Evolutionary conservation across 1,140 invertebrate genomes (phyloP).

Genomic region (Drosophila neocordata): DNA sequence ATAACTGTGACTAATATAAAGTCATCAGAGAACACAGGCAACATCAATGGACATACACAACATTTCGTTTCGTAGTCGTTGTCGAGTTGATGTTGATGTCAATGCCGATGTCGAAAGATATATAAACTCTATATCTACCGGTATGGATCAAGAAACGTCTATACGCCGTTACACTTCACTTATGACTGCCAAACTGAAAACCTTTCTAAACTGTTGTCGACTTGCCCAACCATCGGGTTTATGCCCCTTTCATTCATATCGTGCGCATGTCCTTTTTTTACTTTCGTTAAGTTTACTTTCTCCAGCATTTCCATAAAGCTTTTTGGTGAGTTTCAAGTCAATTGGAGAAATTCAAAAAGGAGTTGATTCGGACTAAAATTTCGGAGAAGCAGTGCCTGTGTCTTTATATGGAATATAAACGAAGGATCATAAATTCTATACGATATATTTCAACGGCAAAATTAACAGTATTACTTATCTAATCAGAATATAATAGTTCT

Average conservation of each 20-base stretch:
- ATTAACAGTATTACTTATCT: too few species aligned
- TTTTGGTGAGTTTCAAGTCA: conserved; percentile 6
- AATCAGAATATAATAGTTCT: too few species aligned
- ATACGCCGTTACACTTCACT: conserved; percentile 66
- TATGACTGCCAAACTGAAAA: conserved; percentile 64
- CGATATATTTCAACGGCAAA: too few species aligned
- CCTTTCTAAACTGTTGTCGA: conserved; percentile 47
- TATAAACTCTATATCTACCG: conserved; percentile 12
- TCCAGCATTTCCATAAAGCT: not conserved
- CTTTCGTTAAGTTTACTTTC: conserved; percentile 45
- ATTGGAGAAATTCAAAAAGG: not conserved
- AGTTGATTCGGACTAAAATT: not conserved
- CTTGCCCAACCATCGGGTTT: conserved; percentile 17
- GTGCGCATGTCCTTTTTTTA: conserved; percentile 46
- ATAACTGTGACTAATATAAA: not conserved
- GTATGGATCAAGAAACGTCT: conserved; percentile 53
- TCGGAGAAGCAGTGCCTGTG: not conserved
- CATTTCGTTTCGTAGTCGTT: not conserved
- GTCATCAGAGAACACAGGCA: not conserved
- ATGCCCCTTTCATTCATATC: conserved; percentile 1
- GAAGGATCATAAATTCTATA: too few species aligned
- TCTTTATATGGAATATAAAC: too few species aligned
- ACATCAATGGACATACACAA: conserved; percentile 1
- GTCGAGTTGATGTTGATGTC: not conserved
- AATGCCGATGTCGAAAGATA: not conserved